Evolutionary conservation across 2,888 invertebrate genomes (phyloP), one percentile per base, ranked within the genome.

Genomic region (Eupelmus urozonus): DNA sequence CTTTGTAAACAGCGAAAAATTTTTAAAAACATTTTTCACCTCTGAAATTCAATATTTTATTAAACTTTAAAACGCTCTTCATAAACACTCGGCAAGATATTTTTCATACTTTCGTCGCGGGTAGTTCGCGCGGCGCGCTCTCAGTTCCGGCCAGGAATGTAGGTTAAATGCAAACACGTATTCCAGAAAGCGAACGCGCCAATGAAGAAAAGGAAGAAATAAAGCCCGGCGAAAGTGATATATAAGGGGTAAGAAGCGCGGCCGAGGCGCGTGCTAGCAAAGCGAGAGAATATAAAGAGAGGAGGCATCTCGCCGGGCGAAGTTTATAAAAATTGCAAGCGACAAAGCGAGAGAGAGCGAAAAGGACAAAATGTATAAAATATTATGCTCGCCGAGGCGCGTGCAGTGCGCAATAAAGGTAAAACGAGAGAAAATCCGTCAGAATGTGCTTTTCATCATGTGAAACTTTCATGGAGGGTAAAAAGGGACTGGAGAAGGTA

Each of bases 361-460:
- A 5, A 49, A 25, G 16, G 51, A 49, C 3, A 42, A 53, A 53
- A n/a, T n/a, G 42, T 4, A 40, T 29, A 71, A 65, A 73, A 73
- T 65, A 71, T 71, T 59, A 20, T 20, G 34, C 34, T 4, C 45
- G 60, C 18, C 16, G 3, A 51, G 27, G 9, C n/a, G n/a, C n/a
- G n/a, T 4, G 40, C 7, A n/a, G 49, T 2, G 29, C 27, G 79
- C 75, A 63, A 69, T 73, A 76, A 73, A 69, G 69, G 51, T 73
- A 76, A 79, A 76, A 76, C 73, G 72, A 65, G 72, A 60, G 53
- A 60, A 79, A 76, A 76, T 80, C 74, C 74, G 73, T 11, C 25
- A 76, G 76, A 80, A 76, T 80, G 80, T 73, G 66, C 76, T 73
- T 79, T 79, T 79, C 76, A 70, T 79, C 76, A 27, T 51, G 72